Base-by-base conservation (phyloP, 2,113 vertebrate genomes). In the Engraulis encrasicolus region DNA sequence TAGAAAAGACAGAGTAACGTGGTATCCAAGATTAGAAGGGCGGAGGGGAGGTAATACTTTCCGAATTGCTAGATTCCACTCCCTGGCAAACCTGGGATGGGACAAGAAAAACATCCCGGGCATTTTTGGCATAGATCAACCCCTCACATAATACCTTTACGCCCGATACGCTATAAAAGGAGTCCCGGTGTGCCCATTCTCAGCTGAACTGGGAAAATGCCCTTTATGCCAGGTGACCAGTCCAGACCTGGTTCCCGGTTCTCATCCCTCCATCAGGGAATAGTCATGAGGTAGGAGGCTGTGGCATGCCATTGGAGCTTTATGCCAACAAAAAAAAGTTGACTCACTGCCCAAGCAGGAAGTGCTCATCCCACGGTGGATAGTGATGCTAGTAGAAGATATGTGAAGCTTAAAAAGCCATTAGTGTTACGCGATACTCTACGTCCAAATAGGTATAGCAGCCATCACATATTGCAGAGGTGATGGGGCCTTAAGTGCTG, bases 381-480 rank as follows among this genome's bases (percentile, higher is more conserved):
- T 77, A 77, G 66, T 86, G 61, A 86, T 80, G 80, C 34, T 78
- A 82, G 78, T 48, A 66, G 11, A 81, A 81, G 27, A 36, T 27
- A 58, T 50, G 83, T 66, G 31, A 23, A 17, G 48, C 77, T 31
- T 78, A 52, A 80, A 81, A 83, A 49, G 82, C 27, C 81, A 87
- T 82, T 85, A 83, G 79, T 83, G 82, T 87, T 85, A 82, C 18
- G 82, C 84, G 81, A 50, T 38, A 58, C 71, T 83, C 61, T 83
- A 80, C 79, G 78, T 84, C 18, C 27, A 50, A 82, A 88, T 66
- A 1, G 27, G 27, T 34, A 74, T 66, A 66, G 58, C 58, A 66
- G 58, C 12, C 23, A 31, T 15, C 6, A 66, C 31, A 14, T 66
- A 6, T 23, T 27, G 27, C 58, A 31, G 58, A 14, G 40, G 31